These are phyloP conservation scores for Anser cygnoides DNA, from an alignment of 2,113 vertebrate genomes.

Conservation along the genomic window DNA sequence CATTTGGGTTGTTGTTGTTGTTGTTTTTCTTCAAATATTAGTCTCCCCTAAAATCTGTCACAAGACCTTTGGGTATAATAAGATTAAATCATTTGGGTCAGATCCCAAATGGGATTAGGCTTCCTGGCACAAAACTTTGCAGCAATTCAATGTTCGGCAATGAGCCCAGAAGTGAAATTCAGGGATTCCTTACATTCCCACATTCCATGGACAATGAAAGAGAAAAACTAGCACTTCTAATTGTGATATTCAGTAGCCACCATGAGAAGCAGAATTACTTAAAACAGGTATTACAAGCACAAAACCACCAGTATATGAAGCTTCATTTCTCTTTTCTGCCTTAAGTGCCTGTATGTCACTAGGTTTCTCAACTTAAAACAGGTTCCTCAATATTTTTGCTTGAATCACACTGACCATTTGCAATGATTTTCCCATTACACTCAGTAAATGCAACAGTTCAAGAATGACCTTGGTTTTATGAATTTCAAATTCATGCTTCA, in stretches of 20 bases:
- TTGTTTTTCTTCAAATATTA: not conserved
- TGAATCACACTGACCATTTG: not conserved
- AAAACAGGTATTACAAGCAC: not conserved
- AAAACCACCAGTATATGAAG: not conserved
- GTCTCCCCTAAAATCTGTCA: not conserved
- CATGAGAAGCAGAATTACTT: not conserved
- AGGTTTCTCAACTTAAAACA: not conserved
- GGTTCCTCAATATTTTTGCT: not conserved
- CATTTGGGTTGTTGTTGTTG: not conserved
- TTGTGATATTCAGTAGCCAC: not conserved
- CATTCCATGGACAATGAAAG: not conserved
- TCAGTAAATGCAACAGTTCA: not conserved
- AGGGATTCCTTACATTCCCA: not conserved
- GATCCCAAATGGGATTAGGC: constrained; percentile 33
- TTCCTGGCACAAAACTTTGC: not conserved
- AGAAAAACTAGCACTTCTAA: not conserved
- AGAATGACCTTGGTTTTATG: not conserved
- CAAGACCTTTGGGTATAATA: not conserved
- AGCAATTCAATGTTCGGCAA: not conserved
- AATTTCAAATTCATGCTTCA: not conserved
- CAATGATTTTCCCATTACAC: not conserved
- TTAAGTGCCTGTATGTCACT: not conserved
- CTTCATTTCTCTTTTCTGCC: not conserved
- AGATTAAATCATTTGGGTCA: constrained; percentile 24
- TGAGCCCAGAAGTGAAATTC: constrained; percentile 35